phyloP scores from a whole-genome alignment of 2,797 vertebrate species.

The Astyanax mexicanus region DNA sequence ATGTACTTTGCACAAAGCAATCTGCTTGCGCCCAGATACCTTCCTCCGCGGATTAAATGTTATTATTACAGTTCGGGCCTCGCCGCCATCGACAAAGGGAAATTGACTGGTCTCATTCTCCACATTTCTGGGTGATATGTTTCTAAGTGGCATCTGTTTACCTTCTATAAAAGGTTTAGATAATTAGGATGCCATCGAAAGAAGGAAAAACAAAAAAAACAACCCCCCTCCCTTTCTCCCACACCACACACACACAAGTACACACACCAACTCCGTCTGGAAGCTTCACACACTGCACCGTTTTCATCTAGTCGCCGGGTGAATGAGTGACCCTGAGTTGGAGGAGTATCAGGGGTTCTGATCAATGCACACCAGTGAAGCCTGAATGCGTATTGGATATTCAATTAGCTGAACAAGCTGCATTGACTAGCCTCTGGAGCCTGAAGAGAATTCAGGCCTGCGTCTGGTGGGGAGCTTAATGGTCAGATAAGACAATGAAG shows the following conservation, averaged over 20 bases:
- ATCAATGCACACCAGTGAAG: constrained; percentile 35
- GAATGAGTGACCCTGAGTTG: constrained; percentile 11
- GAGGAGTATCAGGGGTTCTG: constrained; percentile 15
- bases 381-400: constrained; percentile 55
- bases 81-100: constrained; percentile 57
- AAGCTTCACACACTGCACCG: neutral
- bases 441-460: neutral
- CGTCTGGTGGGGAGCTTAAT: neutral
- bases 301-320: neutral
- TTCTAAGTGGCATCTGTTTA: constrained; percentile 37
- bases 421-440: constrained; percentile 16
- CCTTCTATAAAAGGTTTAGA: constrained; percentile 30
- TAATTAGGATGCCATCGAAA: constrained; percentile 15
- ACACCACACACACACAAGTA: neutral
- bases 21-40: constrained; percentile 61
- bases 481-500: neutral
- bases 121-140: constrained; percentile 38
- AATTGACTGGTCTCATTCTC: constrained; percentile 59
- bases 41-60: constrained; percentile 65
- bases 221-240: neutral
- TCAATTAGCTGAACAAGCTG: constrained; percentile 49
- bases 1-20: constrained; percentile 65
- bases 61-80: constrained; percentile 64
- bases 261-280: neutral
- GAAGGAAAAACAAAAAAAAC: neutral